A percentile compares a stretch with the other conserved stretches of the same genome.
phyloP scores from a whole-genome alignment of 2,888 invertebrate species.

The Platycnemis pennipes region DNA sequence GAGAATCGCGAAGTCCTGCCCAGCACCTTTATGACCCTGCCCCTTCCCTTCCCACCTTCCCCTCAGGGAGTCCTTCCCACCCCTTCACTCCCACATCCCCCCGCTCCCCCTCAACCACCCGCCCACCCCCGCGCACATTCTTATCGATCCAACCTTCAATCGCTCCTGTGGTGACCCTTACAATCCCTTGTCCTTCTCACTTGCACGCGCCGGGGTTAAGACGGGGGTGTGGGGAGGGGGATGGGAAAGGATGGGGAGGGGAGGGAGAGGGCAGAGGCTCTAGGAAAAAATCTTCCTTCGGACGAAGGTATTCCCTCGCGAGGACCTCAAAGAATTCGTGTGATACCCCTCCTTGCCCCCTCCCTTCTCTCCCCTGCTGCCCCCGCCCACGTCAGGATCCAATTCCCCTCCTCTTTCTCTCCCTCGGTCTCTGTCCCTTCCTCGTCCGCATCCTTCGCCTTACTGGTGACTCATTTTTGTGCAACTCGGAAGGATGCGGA shows the following conservation, averaged over 20 bases:
- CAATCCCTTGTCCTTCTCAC: conserved; percentile 30
- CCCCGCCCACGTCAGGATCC: background rate
- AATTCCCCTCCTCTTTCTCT: background rate
- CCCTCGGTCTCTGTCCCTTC: background rate
- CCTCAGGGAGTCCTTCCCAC: background rate
- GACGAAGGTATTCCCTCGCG: background rate
- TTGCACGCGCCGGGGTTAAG: background rate
- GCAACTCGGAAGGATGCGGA: background rate
- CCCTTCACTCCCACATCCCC: background rate
- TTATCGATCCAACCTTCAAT: conserved; percentile 55
- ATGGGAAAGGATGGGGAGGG: background rate
- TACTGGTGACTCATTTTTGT: background rate
- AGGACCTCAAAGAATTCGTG: conserved; percentile 13
- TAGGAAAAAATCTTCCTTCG: background rate
- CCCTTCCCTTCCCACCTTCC: background rate
- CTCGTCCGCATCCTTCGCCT: background rate
- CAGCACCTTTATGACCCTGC: no score
- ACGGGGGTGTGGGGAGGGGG: background rate
- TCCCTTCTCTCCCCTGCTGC: background rate
- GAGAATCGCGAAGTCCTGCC: no score
- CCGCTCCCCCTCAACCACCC: background rate
- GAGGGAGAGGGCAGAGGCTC: background rate
- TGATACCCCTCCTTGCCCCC: background rate
- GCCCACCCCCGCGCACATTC: background rate
- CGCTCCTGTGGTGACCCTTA: conserved; percentile 44